Evolutionary conservation across 2,797 vertebrate species (phyloP), one percentile per base, ranked within the genome.

Genomic region (Trachops cirrhosus): DNA sequence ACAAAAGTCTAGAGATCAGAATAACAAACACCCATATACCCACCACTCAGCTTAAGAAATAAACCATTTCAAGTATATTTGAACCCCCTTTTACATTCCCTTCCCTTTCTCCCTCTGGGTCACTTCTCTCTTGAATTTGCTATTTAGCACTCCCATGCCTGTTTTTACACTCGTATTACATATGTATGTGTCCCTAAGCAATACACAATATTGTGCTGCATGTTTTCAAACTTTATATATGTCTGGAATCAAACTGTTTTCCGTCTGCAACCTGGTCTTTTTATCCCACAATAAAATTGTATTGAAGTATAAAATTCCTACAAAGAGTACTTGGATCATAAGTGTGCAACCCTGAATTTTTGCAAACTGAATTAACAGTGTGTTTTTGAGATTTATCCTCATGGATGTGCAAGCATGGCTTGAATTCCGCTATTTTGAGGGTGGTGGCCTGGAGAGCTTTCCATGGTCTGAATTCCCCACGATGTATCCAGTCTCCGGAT

Each of bases 151-250:
- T 73, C 41, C 59, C 57, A 32, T 41, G 82, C 1, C 16, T 59
- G 29, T 52, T 71, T 83, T 83, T 68, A 92, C 57, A 89, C 57
- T 59, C 77, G 6, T n/a, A 37, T 78, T 82, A 67, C 5, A 29
- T 71, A 91, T 22, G 50, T 48, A 14, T 62, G 29, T 73, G 62
- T 88, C 48, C 39, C 54, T 86, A 52, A 78, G 83, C 86, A 67
- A 88, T 37, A 82, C 21, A 50, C 7, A 52, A 12, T n/a, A 64
- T 77, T 84, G 18, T 67, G 59, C 44, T 84, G 24, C 19, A 9
- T 50, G 57, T 88, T 85, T 95, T 95, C 57, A 92, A 85, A 92
- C 57, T 71, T 92, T 78, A 90, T 74, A 21, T 68, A 21, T 73
- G 84, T 54, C 59, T 54, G 37, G 14, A 34, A 46, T 71, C 44